Evolutionary conservation across 30 jellyfish, hydroid and myxozoan genomes (phyloP).

Genomic region (Nemopilema nomurai): DNA sequence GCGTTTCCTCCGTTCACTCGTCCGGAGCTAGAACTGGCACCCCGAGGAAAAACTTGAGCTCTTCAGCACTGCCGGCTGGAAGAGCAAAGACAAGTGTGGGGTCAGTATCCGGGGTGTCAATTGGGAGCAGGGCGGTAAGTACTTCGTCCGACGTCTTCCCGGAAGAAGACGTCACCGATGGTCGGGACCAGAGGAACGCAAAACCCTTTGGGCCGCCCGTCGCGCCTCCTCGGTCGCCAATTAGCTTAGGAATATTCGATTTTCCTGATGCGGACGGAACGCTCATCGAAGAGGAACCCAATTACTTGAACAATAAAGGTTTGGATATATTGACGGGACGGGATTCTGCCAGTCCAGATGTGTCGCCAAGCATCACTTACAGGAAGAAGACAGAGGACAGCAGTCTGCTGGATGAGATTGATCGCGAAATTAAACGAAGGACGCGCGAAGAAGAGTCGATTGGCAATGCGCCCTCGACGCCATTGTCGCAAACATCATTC

Average conservation of each 20-base stretch:
- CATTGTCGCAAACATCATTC: conserved; percentile 18
- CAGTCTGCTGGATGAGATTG: conserved; percentile 68
- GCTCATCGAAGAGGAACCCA: conserved; percentile 6
- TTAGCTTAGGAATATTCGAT: conserved; percentile 75
- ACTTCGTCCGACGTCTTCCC: conserved; percentile 44
- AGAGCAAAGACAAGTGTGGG: conserved; percentile 38
- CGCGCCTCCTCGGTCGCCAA: conserved; percentile 92
- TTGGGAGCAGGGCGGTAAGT: conserved; percentile 53
- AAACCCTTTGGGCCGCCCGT: conserved; percentile 37
- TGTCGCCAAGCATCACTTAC: background rate
- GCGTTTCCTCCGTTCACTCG: conserved; percentile 6
- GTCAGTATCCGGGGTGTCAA: conserved; percentile 27
- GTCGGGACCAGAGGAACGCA: background rate
- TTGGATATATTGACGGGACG: conserved; percentile 35
- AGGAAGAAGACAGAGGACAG: conserved; percentile 23
- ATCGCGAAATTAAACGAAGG: conserved; percentile 52
- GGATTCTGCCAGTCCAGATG: conserved; percentile 13
- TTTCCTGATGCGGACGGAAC: conserved; percentile 59
- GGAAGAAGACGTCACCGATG: conserved; percentile 33
- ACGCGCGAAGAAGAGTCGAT: conserved; percentile 39
- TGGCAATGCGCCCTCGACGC: conserved; percentile 29
- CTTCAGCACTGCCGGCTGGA: background rate
- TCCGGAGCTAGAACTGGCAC: conserved; percentile 1
- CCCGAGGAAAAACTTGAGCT: conserved; percentile 8
- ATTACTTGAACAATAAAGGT: conserved; percentile 49